phyloP scores from a whole-genome alignment of 2,888 invertebrate species.

The Taenaris catops region DNA sequence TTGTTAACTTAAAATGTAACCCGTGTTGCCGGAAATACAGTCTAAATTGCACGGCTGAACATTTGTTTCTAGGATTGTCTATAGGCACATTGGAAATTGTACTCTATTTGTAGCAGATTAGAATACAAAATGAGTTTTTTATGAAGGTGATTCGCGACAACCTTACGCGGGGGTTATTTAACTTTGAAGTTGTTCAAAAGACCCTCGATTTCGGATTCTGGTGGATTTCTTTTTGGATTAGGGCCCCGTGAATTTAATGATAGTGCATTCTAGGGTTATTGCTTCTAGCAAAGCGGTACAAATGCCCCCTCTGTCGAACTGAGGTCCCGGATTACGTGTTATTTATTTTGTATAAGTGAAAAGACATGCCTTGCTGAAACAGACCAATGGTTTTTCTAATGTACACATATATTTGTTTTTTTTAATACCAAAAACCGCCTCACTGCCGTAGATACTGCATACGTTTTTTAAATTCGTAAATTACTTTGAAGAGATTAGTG shows the following conservation, averaged over 20 bases:
- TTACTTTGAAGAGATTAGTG: no score
- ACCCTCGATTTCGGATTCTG: conserved; percentile 73
- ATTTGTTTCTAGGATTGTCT: conserved; percentile 62
- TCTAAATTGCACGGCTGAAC: conserved; percentile 73
- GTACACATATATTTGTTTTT: no score
- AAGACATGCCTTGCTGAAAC: no score
- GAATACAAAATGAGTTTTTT: conserved; percentile 33
- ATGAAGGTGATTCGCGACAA: conserved; percentile 29
- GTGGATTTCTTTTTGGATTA: conserved; percentile 78
- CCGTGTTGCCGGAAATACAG: conserved; percentile 78
- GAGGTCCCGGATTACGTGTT: no score
- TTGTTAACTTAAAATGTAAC: conserved; percentile 80
- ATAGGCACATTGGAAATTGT: conserved; percentile 31
- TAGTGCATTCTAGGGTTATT: conserved; percentile 63
- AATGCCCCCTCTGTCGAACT: no score
- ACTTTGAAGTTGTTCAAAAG: conserved; percentile 78
- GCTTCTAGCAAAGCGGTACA: conserved; percentile 54
- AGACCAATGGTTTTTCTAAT: no score
- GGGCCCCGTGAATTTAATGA: conserved; percentile 77
- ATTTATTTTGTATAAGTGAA: no score
- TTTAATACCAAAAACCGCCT: no score
- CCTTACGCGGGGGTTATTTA: conserved; percentile 61
- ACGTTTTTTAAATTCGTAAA: no score
- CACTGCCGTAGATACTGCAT: no score
- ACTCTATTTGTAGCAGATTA: conserved; percentile 36